These are phyloP conservation scores for Cyclophora punctaria DNA, from an alignment of 2,888 invertebrate species.

Conservation along the genomic window DNA sequence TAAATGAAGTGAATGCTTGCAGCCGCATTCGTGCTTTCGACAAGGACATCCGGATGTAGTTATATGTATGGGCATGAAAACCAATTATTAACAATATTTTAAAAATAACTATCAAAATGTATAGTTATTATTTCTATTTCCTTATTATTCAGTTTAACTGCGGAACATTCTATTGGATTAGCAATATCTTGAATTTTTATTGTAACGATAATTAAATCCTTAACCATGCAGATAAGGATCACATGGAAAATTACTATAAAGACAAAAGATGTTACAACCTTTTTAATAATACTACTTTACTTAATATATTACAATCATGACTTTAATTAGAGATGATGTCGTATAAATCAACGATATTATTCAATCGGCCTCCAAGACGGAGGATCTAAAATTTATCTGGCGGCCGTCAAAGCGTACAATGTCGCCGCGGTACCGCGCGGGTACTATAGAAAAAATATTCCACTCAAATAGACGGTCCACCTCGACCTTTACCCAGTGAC, in stretches of 20 bases:
- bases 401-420: conserved; percentile 16
- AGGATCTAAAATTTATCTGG: conserved; percentile 6
- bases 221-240: too few species aligned
- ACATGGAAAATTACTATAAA: too few species aligned
- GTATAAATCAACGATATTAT: conserved; percentile 6
- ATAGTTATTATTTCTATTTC: conserved; percentile 5
- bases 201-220: background rate
- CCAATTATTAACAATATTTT: conserved; percentile 9
- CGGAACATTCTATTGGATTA: background rate
- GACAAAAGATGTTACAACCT: too few species aligned
- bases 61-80: conserved; percentile 14
- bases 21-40: conserved; percentile 22
- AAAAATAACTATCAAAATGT: conserved; percentile 3
- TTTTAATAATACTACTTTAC: too few species aligned
- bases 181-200: background rate
- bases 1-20: conserved; percentile 6
- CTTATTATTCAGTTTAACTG: background rate
- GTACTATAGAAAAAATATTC: conserved; percentile 26
- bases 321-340: too few species aligned
- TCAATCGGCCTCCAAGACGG: conserved; percentile 1
- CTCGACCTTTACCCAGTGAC: conserved; percentile 61
- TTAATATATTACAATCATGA: too few species aligned
- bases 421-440: conserved; percentile 18
- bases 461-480: conserved; percentile 25
- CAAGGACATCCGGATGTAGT: conserved; percentile 36